Evolutionary conservation across 2,888 invertebrate species (phyloP).

Genomic region (Allygus modestus): DNA sequence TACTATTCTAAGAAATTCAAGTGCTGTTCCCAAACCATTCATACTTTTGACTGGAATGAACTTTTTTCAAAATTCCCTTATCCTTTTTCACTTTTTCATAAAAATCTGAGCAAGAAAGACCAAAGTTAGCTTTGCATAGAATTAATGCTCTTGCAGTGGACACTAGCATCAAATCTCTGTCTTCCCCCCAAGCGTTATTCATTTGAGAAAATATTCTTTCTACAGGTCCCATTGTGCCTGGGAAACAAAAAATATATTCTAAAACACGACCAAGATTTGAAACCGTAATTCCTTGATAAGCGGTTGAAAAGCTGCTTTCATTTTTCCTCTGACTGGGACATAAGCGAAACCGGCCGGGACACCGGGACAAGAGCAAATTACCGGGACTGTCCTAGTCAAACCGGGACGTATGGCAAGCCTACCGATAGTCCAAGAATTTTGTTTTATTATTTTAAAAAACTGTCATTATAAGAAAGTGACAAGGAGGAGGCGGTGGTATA

Average conservation of each 20-base stretch:
- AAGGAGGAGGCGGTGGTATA: no score
- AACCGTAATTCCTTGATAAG: neutral
- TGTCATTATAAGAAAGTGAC: no score
- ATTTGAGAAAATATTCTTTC: slow-evolving; percentile 32
- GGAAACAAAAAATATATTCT: slow-evolving; percentile 27
- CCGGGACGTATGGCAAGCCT: no score
- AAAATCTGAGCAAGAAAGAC: slow-evolving; percentile 21
- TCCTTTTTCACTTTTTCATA: slow-evolving; percentile 14
- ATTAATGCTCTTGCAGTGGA: slow-evolving; percentile 23
- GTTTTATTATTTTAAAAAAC: no score
- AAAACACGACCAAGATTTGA: slow-evolving; percentile 11
- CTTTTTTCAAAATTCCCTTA: slow-evolving; percentile 11
- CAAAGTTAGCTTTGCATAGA: slow-evolving; percentile 4
- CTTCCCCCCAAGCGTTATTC: slow-evolving; percentile 25
- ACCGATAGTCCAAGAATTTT: no score
- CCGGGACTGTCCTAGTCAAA: no score
- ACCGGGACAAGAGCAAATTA: no score
- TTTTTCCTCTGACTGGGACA: slow-evolving; percentile 15
- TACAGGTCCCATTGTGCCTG: slow-evolving; percentile 31
- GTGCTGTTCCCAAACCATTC: neutral
- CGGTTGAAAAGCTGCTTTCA: slow-evolving; percentile 19
- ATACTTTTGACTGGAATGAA: neutral
- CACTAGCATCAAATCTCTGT: neutral
- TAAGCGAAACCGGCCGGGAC: no score
- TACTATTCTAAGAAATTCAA: neutral